Percentiles rank a stretch among this genome's conserved stretches.
Evolutionary conservation across 1,140 invertebrate species (phyloP).

Genomic region (Platyura marginata): DNA sequence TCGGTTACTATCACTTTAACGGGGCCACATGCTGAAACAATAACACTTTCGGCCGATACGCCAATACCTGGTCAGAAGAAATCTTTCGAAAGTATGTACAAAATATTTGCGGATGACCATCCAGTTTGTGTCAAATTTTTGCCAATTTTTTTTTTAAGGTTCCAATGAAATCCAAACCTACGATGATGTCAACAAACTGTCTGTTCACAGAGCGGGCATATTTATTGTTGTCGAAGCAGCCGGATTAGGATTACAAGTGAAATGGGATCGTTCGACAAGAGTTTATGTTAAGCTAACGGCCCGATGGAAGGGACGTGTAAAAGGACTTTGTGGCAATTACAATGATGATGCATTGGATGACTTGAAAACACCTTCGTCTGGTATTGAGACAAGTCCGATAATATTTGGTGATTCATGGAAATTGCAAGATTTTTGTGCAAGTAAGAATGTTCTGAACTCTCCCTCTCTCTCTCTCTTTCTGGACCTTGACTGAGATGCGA

Average conservation of each 20-base stretch:
- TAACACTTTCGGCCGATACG: constrained; percentile 37
- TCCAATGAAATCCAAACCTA: too few species aligned
- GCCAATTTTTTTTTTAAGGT: too few species aligned
- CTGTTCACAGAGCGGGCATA: constrained; percentile 39
- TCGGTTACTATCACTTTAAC: constrained; percentile 36
- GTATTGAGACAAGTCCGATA: constrained; percentile 47
- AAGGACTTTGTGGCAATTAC: constrained; percentile 81
- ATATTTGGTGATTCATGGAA: constrained; percentile 81
- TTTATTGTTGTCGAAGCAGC: constrained; percentile 64
- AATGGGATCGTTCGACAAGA: constrained; percentile 73
- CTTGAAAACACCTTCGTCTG: constrained; percentile 64
- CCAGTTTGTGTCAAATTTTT: too few species aligned
- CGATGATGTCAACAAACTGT: too few species aligned
- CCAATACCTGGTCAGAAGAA: background rate
- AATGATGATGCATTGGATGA: constrained; percentile 67
- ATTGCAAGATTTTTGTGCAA: constrained; percentile 52
- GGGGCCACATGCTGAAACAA: constrained; percentile 33
- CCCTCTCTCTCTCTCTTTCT: background rate
- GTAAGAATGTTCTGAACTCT: background rate
- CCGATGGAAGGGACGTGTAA: constrained; percentile 56
- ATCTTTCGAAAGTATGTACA: background rate
- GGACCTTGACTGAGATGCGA: background rate
- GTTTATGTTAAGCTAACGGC: constrained; percentile 59
- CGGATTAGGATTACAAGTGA: constrained; percentile 54
- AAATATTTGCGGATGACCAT: background rate